phyloP scores from a whole-genome alignment of 2,797 vertebrate species.

The Morus bassanus region DNA sequence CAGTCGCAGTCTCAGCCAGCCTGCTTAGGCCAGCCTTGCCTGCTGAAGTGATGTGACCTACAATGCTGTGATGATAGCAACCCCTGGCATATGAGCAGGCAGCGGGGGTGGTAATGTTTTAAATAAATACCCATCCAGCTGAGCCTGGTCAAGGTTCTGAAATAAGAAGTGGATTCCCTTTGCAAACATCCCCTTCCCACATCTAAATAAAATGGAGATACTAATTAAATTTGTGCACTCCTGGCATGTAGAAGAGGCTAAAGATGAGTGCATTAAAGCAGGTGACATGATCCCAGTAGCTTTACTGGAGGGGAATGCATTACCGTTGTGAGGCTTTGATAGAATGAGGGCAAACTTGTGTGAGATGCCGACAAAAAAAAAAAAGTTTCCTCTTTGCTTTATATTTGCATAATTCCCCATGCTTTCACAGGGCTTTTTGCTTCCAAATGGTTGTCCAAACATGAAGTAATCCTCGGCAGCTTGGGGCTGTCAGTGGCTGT shows the following conservation, averaged over 20 bases:
- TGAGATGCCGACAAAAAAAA: background rate
- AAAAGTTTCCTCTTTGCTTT: slow-evolving; percentile 7
- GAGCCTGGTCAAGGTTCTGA: background rate
- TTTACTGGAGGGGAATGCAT: background rate
- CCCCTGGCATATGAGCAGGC: background rate
- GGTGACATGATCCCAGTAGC: background rate
- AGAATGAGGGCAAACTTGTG: slow-evolving; percentile 40
- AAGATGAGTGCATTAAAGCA: background rate
- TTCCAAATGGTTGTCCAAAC: background rate
- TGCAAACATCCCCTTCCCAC: background rate
- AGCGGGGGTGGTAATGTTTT: background rate
- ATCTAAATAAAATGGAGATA: background rate
- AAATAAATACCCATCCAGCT: background rate
- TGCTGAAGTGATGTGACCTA: background rate
- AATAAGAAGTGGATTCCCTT: background rate
- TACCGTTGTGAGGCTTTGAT: background rate
- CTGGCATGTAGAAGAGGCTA: background rate
- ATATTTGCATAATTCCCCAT: background rate
- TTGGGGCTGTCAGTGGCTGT: background rate
- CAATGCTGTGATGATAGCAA: background rate
- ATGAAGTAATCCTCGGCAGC: background rate
- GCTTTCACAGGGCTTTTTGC: background rate
- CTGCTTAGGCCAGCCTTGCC: background rate
- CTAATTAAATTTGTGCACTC: background rate
- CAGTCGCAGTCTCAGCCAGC: background rate